phyloP scores from a whole-genome alignment of 2,113 vertebrate genomes.

The Alectura lathami region DNA sequence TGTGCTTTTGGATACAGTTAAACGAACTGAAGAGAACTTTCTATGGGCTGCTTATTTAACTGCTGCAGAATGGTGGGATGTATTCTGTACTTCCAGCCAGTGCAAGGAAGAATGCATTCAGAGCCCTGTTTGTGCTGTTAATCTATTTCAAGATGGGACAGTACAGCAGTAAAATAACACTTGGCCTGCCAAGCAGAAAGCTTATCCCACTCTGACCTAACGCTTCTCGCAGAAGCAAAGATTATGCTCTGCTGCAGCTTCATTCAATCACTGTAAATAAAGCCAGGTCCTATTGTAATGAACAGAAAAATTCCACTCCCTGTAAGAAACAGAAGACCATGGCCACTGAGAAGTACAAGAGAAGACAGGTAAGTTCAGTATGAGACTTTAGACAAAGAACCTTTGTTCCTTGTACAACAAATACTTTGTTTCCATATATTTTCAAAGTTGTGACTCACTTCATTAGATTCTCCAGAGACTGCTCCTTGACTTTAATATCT shows the following conservation, averaged over 20 bases:
- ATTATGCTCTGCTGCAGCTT: neutral
- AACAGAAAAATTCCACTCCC: neutral
- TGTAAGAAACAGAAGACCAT: neutral
- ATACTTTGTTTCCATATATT: neutral
- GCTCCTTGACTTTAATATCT: constrained; percentile 99
- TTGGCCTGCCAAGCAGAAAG: neutral
- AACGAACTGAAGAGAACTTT: neutral
- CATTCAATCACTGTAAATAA: neutral
- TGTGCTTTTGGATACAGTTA: neutral
- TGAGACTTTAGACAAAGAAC: neutral
- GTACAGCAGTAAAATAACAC: neutral
- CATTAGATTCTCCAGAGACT: constrained; percentile 94
- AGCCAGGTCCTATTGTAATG: neutral
- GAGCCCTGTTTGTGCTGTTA: neutral
- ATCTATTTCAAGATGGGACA: neutral
- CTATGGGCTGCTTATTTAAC: neutral
- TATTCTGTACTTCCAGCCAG: neutral
- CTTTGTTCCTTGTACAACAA: neutral
- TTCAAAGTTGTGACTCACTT: constrained; percentile 80
- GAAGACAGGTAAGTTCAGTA: neutral
- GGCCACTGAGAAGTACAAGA: neutral
- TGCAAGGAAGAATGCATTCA: neutral
- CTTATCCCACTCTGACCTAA: neutral
- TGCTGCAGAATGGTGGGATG: neutral
- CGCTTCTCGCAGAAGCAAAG: neutral